These are phyloP conservation scores for Cryptotermes secundus DNA, from an alignment of 1,140 invertebrate species.

Conservation along the genomic window DNA sequence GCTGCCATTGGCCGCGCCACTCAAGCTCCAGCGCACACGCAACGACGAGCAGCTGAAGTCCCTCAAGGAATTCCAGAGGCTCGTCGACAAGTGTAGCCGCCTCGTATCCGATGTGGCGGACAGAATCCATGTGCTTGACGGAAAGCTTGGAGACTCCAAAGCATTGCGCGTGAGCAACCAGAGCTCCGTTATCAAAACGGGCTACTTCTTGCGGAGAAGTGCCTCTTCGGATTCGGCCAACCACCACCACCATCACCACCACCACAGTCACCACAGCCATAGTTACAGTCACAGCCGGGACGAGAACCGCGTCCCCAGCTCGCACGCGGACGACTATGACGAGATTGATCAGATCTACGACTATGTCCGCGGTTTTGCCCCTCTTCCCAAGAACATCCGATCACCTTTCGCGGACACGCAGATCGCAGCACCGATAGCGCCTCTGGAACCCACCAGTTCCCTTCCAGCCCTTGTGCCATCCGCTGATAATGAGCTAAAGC, in stretches of 20 bases:
- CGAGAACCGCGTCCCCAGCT: constrained; percentile 46
- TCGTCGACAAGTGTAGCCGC: constrained; percentile 76
- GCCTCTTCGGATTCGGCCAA: constrained; percentile 70
- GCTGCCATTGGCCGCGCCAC: constrained; percentile 78
- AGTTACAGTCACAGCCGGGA: constrained; percentile 32
- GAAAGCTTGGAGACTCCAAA: constrained; percentile 68
- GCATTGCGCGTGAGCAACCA: constrained; percentile 51
- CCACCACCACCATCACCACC: constrained; percentile 39
- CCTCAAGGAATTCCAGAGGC: constrained; percentile 75
- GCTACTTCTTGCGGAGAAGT: constrained; percentile 66
- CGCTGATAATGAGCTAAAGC: constrained; percentile 59
- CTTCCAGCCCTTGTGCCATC: constrained; percentile 38
- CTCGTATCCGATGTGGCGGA: constrained; percentile 81
- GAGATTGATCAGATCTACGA: constrained; percentile 97
- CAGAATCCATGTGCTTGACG: constrained; percentile 73
- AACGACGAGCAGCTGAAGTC: constrained; percentile 80
- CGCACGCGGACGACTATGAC: constrained; percentile 77
- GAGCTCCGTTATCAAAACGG: constrained; percentile 45
- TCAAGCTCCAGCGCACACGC: constrained; percentile 80
- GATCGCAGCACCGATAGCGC: constrained; percentile 48
- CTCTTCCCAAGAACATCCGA: constrained; percentile 78
- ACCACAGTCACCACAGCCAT: constrained; percentile 29
- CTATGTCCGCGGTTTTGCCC: constrained; percentile 88
- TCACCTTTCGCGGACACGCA: constrained; percentile 58
- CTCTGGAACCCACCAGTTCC: constrained; percentile 35